phyloP scores from a whole-genome alignment of 92 coral and sea anemone species.

The Isaurus tuberculatus region DNA sequence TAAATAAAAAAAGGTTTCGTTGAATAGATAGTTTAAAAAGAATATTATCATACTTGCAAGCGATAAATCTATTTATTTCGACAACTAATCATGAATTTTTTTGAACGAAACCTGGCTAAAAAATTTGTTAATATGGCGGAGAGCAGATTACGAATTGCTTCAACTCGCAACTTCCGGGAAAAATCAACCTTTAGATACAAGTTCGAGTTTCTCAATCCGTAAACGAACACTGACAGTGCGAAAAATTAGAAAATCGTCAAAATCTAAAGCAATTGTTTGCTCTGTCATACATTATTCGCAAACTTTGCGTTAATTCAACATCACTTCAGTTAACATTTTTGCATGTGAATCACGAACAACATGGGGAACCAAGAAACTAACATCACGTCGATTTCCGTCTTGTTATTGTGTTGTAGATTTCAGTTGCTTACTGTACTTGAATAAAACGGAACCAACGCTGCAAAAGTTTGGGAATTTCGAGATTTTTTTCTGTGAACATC shows the following conservation, averaged over 20 bases:
- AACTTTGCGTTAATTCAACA: background rate
- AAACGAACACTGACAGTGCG: background rate
- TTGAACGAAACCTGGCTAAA: background rate
- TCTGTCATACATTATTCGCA: background rate
- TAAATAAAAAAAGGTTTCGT: background rate
- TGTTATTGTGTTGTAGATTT: background rate
- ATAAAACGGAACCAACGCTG: background rate
- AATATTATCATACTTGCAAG: background rate
- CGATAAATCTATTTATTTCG: background rate
- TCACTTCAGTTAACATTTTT: background rate
- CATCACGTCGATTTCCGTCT: slow-evolving; percentile 48
- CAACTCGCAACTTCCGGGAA: slow-evolving; percentile 49
- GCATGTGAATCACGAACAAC: background rate
- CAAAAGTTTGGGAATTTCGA: background rate
- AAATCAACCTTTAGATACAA: background rate
- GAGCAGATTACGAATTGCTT: background rate
- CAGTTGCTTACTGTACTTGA: slow-evolving; percentile 34
- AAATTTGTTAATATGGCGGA: background rate
- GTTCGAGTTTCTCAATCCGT: background rate
- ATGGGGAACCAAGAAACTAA: slow-evolving; percentile 4
- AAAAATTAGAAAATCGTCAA: background rate
- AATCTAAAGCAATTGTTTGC: background rate
- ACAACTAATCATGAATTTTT: background rate
- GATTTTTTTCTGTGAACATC: background rate
- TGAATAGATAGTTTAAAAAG: background rate